A percentile compares a stretch with the other conserved stretches of the same genome.
Conservation (phyloP, 2,888 invertebrate genomes). For the Stegophylla sp. region DNA sequence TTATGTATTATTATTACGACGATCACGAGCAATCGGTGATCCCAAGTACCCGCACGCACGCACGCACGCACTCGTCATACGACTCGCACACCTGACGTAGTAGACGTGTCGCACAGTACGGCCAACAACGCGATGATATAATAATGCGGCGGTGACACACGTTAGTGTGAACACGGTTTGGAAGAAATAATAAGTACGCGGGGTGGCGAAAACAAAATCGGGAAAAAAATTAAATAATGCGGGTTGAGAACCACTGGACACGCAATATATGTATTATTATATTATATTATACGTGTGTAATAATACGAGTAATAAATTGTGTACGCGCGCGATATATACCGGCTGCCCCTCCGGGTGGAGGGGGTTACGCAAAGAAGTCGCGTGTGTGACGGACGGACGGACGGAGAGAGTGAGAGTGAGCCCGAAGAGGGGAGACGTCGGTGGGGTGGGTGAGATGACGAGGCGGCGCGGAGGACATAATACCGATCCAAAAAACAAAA, state of each 20-base stretch:
- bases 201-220: no score
- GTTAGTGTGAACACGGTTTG: neutral
- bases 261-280: constrained; percentile 38
- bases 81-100: neutral
- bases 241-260: constrained; percentile 43
- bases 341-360: neutral
- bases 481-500: constrained; percentile 53
- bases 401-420: neutral
- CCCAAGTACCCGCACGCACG: constrained; percentile 4
- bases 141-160: neutral
- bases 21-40: constrained; percentile 38
- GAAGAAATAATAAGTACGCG: no score
- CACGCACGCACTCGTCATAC: neutral
- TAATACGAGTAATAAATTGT: constrained; percentile 48
- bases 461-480: constrained; percentile 24
- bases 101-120: constrained; percentile 1
- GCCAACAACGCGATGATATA: neutral
- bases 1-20: constrained; percentile 24
- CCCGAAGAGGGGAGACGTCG: neutral
- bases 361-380: constrained; percentile 39
- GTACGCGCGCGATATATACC: constrained; percentile 40
- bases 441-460: neutral
- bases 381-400: neutral
- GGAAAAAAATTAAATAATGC: neutral
- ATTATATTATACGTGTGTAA: neutral